phyloP scores from a whole-genome alignment of 2,113 vertebrate species.

The Labrus mixtus region DNA sequence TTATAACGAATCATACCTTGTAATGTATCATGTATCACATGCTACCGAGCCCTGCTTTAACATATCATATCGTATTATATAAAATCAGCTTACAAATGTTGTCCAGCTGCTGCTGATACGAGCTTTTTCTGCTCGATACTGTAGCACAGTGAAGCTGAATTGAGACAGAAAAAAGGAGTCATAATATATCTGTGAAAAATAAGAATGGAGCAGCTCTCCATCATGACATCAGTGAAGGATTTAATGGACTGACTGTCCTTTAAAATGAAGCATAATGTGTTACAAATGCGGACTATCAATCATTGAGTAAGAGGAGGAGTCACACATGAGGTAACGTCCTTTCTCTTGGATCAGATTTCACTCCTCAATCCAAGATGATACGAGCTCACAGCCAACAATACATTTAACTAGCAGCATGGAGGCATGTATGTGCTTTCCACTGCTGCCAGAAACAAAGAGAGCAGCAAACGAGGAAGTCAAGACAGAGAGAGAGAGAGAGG shows the following conservation, averaged over 20 bases:
- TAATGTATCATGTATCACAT: too few species aligned
- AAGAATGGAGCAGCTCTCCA: background rate
- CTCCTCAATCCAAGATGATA: constrained; percentile 52
- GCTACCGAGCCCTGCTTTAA: too few species aligned
- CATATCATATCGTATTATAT: too few species aligned
- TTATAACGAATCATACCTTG: too few species aligned
- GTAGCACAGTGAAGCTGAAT: background rate
- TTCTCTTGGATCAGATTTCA: constrained; percentile 38
- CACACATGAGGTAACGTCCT: constrained; percentile 57
- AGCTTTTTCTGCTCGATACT: too few species aligned
- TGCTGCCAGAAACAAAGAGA: constrained; percentile 73
- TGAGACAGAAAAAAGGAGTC: background rate
- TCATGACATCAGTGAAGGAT: constrained; percentile 42
- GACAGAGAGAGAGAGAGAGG: constrained; percentile 11
- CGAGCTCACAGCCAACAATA: constrained; percentile 56
- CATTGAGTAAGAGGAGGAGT: constrained; percentile 30
- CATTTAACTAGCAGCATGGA: constrained; percentile 67
- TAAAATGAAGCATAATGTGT: constrained; percentile 43
- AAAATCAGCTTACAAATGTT: too few species aligned
- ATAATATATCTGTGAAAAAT: background rate
- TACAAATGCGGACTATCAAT: constrained; percentile 54
- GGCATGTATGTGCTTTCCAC: constrained; percentile 66
- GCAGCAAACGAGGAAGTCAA: constrained; percentile 43
- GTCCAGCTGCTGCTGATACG: too few species aligned
- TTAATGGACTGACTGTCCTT: constrained; percentile 45